phyloP scores from a whole-genome alignment of 92 coral and sea anemone genomes.

The Hydrozoanthus gracilis region DNA sequence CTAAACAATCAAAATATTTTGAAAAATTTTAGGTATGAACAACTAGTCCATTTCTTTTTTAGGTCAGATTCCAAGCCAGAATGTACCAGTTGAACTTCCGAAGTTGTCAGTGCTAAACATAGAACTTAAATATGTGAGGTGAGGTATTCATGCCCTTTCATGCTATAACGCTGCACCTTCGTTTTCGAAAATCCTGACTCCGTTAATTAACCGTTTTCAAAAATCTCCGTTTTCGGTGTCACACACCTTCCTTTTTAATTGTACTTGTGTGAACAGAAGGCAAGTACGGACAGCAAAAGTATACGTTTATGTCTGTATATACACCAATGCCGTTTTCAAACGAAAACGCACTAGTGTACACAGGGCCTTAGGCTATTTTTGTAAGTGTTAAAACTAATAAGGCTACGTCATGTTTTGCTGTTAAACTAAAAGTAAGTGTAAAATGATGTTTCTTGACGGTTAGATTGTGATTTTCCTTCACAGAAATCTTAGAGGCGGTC shows the following conservation, averaged over 20 bases:
- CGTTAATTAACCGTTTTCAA: no score
- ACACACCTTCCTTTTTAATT: no score
- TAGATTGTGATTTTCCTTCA: background rate
- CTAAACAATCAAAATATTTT: background rate
- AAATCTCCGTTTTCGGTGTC: no score
- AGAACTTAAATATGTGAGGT: constrained; percentile 73
- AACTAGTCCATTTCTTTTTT: background rate
- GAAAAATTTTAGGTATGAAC: background rate
- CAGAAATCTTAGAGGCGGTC: constrained; percentile 39
- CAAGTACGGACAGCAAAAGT: no score
- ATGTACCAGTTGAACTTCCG: constrained; percentile 63
- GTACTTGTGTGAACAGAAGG: no score
- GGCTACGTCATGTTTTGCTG: background rate
- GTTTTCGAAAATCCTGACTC: no score
- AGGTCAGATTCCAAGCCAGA: constrained; percentile 38
- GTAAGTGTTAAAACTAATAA: no score
- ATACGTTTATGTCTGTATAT: no score
- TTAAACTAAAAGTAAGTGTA: background rate
- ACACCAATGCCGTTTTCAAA: no score
- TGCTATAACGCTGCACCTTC: no score
- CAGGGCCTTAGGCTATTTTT: no score
- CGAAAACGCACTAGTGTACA: no score
- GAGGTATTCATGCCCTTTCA: background rate
- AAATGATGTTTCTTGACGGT: background rate
- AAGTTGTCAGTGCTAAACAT: constrained; percentile 74